A percentile compares a stretch with the other conserved stretches of the same genome.
Conservation (phyloP, 2,888 invertebrate genomes). For the Sycophila texana region DNA sequence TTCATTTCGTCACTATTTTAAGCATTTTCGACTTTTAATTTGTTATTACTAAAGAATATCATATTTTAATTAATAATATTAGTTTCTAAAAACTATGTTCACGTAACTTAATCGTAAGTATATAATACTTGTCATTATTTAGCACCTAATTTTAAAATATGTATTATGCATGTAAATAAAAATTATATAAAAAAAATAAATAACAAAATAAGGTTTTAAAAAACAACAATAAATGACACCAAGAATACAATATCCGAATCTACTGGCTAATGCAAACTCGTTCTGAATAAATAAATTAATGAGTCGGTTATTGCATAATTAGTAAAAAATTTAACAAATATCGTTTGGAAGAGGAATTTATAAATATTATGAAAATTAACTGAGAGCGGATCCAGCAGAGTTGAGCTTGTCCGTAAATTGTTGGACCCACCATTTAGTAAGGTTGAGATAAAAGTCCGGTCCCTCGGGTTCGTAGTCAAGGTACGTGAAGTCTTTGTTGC, state of each 20-base stretch:
- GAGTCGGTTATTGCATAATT: background rate
- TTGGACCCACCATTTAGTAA: slow-evolving; percentile 80
- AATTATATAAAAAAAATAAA: too few species aligned
- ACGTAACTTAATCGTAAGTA: too few species aligned
- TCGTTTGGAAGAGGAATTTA: too few species aligned
- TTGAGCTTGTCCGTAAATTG: slow-evolving; percentile 73
- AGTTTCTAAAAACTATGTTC: too few species aligned
- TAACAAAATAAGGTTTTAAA: too few species aligned
- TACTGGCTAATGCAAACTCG: too few species aligned
- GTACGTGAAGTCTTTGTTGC: slow-evolving; percentile 74
- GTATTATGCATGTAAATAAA: too few species aligned
- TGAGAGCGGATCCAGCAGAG: slow-evolving; percentile 23
- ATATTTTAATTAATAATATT: slow-evolving; percentile 9
- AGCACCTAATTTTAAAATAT: too few species aligned
- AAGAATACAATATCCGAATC: too few species aligned
- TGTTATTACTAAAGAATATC: slow-evolving; percentile 5
- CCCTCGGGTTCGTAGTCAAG: slow-evolving; percentile 80
- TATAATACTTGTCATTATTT: too few species aligned
- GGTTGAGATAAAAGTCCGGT: slow-evolving; percentile 80
- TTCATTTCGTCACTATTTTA: slow-evolving; percentile 33
- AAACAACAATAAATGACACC: too few species aligned
- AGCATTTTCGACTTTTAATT: slow-evolving; percentile 27
- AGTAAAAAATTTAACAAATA: too few species aligned
- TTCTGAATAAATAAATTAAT: background rate
- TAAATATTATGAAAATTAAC: slow-evolving; percentile 17